Evolutionary conservation across 2,797 vertebrate species (phyloP), one percentile per base, ranked within the genome.

Genomic region (Anabas testudineus): DNA sequence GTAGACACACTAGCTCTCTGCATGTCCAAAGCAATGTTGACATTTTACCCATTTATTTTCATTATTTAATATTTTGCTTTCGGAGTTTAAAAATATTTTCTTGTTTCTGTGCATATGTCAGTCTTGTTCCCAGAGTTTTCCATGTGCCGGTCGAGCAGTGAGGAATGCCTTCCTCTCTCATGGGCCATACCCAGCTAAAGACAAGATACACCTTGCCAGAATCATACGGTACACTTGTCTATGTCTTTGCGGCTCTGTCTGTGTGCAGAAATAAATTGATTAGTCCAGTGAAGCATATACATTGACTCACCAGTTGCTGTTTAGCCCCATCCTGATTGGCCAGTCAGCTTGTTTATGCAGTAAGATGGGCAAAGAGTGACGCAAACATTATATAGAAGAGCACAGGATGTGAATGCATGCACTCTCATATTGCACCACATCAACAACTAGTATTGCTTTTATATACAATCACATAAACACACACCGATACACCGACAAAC

Each of bases 111-210:
- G 77, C 92, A 19, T 87, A 71, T 93, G 13, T 91, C 91, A 98
- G 97, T 95, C 96, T 82, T 98, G 97, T 84, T 96, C 96, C 64
- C 97, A 98, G 92, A 98, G 95, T 92, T 96, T 95, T 70, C 96
- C 96, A 0, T 99, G 97, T 74, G 97, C 97, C 32, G 97, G 95
- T 51, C 96, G 95, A 77, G 94, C 96, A 1, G 86, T 99, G 85
- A 95, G 97, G 89, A 98, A 99, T 51, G 94, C 95, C 65, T 97
- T 99, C 87, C 94, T 96, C 46, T 92, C 96, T 64, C 96, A 97
- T 46, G 96, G 97, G 22, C 95, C 96, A 46, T 96, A 97, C 84
- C 95, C 98, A 62, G 96, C 98, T 52, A 97, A 97, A 91, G 97
- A 99, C 94, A 96, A 97, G 88, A 96, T 97, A 61, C 97, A 97